Evolutionary conservation across 2,888 invertebrate genomes (phyloP), one percentile per base, ranked within the genome.

Genomic region (Volucella bombylans): DNA sequence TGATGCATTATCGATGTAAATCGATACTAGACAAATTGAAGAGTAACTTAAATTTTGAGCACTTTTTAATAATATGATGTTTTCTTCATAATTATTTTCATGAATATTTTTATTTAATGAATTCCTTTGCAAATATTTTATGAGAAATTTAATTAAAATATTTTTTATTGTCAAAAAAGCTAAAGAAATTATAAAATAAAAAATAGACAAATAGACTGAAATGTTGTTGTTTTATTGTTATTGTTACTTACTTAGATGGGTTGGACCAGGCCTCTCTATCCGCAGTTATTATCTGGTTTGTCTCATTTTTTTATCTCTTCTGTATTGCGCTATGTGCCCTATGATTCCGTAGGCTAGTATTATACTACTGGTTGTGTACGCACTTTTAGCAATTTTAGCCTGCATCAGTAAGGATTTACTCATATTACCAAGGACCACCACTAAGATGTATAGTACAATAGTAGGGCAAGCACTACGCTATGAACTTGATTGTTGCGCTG

Each of bases 141-240:
- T 67, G 68, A 85, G 57, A 49, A 77, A 80, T 76, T 85, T 76
- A 72, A 77, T 77, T 86, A 62, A 73, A 71, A 78, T 86, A 83
- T 86, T 86, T 86, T 86, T 86, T 86, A 86, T 78, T 82, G 86
- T 86, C 86, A 82, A 78, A 83, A 72, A 82, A 73, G 68, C 72
- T 78, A 81, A 73, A 78, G 82, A 86, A 85, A 85, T 85, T 81
- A 86, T 78, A 79, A 86, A 86, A 86, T 86, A 86, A 82, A 86
- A 86, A 86, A 86, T 86, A 86, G 86, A 86, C 86, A 86, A 86
- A 86, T 86, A 86, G 86, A 86, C 86, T 86, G 86, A 86, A 86
- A 54, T 69, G 73, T 59, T 78, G 69, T 47, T 71, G 15, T 73
- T 79, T 78, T 82, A 74, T 69, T 74, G 82, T 55, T 18, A 8